Evolutionary conservation across 2,888 invertebrate genomes (phyloP).

Genomic region (Cantharis nigra): DNA sequence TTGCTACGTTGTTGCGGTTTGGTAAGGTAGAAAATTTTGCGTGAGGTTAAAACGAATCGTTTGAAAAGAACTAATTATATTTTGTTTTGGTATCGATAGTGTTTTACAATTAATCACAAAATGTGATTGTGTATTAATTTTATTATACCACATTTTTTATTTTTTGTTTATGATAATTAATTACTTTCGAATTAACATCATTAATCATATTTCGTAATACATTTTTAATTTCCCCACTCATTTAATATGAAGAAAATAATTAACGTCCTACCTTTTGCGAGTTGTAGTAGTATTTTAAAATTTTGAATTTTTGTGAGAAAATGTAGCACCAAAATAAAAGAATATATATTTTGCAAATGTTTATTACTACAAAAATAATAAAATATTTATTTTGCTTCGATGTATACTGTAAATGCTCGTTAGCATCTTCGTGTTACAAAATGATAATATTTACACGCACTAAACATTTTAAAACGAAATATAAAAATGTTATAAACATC

Average conservation of each 20-base stretch:
- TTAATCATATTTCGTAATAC: not conserved
- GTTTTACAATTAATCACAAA: not conserved
- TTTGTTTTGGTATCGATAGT: not conserved
- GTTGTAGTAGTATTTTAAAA: not conserved
- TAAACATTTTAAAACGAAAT: slow-evolving; percentile 37
- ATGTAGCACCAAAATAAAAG: not conserved
- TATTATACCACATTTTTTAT: not conserved
- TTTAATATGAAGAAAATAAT: not conserved
- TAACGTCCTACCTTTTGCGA: not conserved
- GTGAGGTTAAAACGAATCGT: not conserved
- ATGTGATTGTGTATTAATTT: not conserved
- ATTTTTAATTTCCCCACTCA: not conserved
- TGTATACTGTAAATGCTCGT: slow-evolving; percentile 30
- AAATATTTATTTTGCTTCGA: not conserved
- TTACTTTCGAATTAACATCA: not conserved
- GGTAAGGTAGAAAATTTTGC: not conserved
- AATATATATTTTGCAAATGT: not conserved
- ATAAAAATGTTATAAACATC: slow-evolving; percentile 27
- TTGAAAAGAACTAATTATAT: not conserved
- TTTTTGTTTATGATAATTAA: not conserved
- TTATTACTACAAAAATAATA: not conserved
- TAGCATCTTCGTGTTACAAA: slow-evolving; percentile 38
- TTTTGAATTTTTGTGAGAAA: not conserved
- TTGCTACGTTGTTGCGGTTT: not conserved
- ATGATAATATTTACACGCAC: slow-evolving; percentile 43